These are phyloP conservation scores for Gymnocypris eckloni DNA, from an alignment of 2,797 vertebrate species.

Conservation along the genomic window DNA sequence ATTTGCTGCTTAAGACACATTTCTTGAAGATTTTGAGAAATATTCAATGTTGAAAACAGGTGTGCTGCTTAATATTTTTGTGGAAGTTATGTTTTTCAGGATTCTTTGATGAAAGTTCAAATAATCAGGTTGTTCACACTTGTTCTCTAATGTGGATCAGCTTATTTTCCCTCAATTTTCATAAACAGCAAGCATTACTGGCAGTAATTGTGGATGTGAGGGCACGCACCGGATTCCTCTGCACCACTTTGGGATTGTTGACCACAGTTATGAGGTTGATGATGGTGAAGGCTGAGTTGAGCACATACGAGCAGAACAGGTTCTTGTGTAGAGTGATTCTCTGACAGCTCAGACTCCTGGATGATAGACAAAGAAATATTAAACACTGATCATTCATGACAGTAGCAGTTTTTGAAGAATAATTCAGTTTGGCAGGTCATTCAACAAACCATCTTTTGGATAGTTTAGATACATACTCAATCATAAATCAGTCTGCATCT, in stretches of 20 bases:
- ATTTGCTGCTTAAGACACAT: background rate
- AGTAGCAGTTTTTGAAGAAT: background rate
- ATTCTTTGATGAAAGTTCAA: background rate
- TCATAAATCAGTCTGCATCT: background rate
- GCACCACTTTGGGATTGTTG: conserved; percentile 86
- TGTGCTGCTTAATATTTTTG: too few species aligned
- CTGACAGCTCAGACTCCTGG: conserved; percentile 95
- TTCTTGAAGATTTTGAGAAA: background rate
- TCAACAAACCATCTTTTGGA: background rate
- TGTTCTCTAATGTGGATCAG: background rate
- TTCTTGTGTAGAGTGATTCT: conserved; percentile 98
- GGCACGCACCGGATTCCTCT: conserved; percentile 87
- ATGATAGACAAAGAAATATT: conserved; percentile 42
- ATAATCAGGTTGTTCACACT: background rate
- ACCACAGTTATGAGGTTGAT: conserved; percentile 89
- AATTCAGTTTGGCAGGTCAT: conserved; percentile 31
- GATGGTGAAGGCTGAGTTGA: conserved; percentile 95
- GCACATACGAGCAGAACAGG: conserved; percentile 94
- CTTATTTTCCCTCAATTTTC: background rate
- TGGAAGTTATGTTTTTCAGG: background rate
- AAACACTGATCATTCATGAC: conserved; percentile 24
- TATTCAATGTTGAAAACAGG: background rate
- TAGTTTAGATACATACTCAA: background rate
- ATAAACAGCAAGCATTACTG: background rate
- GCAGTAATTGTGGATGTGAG: background rate